Evolutionary conservation across 2,113 vertebrate species (phyloP).

Genomic region (Athene cunicularia): DNA sequence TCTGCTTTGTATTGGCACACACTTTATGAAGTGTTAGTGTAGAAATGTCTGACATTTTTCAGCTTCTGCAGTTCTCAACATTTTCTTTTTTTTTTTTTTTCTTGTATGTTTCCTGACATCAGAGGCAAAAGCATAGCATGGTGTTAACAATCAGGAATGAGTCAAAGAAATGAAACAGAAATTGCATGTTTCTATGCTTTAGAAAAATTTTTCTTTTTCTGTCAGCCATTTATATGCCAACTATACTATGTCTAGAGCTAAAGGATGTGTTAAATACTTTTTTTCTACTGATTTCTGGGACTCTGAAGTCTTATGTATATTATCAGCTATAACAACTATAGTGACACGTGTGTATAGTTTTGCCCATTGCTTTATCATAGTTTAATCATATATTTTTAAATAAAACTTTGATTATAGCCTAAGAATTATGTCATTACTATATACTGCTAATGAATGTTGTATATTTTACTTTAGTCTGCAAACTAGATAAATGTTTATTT

Average conservation of each 20-base stretch:
- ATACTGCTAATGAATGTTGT: background rate
- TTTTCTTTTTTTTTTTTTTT: background rate
- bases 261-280: background rate
- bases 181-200: background rate
- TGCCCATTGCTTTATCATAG: background rate
- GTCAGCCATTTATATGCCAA: background rate
- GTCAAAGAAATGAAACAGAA: background rate
- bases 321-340: background rate
- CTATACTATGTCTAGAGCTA: background rate
- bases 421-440: background rate
- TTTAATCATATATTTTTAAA: background rate
- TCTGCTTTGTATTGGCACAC: background rate
- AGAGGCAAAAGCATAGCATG: background rate
- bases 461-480: background rate
- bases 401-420: background rate
- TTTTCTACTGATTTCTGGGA: background rate
- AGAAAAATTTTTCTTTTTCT: background rate
- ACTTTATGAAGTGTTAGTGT: background rate
- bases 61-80: background rate
- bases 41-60: background rate
- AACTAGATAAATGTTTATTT: background rate
- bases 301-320: background rate
- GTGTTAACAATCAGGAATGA: background rate
- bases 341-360: background rate
- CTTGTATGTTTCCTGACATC: background rate